Evolutionary conservation across 2,888 invertebrate species (phyloP).

Genomic region (Escarpia spicata): DNA sequence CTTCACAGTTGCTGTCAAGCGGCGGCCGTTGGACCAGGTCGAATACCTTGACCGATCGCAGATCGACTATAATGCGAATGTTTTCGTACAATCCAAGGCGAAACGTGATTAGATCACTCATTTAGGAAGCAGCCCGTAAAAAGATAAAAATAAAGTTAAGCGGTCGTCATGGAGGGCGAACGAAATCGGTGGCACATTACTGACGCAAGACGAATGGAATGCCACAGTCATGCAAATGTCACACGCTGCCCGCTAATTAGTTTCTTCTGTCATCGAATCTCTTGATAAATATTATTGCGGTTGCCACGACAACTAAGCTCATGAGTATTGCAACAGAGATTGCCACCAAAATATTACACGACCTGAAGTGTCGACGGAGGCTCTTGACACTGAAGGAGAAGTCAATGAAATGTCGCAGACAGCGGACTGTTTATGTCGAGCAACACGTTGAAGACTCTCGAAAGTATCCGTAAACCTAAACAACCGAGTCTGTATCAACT

Average conservation of each 20-base stretch:
- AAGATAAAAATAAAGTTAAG: neutral
- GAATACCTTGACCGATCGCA: neutral
- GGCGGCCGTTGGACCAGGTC: neutral
- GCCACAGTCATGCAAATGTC: neutral
- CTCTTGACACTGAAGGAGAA: neutral
- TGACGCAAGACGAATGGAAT: neutral
- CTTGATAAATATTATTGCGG: conserved; percentile 12
- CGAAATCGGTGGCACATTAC: neutral
- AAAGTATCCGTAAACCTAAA: neutral
- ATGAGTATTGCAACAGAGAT: neutral
- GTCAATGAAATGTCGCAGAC: neutral
- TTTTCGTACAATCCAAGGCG: neutral
- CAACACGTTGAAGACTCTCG: neutral
- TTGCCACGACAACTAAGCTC: neutral
- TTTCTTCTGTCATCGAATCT: neutral
- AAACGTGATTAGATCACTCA: neutral
- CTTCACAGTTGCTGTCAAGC: too few relatives aligned
- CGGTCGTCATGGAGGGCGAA: neutral
- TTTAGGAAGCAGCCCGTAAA: neutral
- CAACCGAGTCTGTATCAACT: neutral
- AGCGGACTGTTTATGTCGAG: neutral
- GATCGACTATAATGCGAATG: neutral
- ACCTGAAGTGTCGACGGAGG: neutral
- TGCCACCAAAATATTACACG: neutral
- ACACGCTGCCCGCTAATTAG: neutral